phyloP scores from a whole-genome alignment of 2,113 vertebrate genomes.

The Pelecanoides urinatrix region DNA sequence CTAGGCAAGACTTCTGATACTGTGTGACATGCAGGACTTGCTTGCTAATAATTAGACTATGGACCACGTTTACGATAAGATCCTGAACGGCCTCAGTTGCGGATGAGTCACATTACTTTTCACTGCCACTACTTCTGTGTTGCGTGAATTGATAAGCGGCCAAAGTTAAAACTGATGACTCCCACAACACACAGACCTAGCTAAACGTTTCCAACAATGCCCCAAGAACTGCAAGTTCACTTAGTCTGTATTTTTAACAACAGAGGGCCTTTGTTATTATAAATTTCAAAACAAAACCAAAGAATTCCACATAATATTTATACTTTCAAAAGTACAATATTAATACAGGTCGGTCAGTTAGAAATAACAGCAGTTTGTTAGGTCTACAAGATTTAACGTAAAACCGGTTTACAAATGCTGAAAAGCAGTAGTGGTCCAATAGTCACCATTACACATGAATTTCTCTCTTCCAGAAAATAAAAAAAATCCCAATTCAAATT shows the following conservation, averaged over 20 bases:
- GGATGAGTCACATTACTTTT: accelerated
- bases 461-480: constrained; percentile 75
- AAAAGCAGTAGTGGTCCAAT: constrained; percentile 85
- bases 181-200: neutral
- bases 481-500: constrained; percentile 70
- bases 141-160: accelerated
- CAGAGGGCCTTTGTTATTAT: constrained; percentile 70
- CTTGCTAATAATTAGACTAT: neutral
- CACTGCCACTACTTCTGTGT: neutral
- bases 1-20: neutral
- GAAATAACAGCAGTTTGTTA: constrained; percentile 87
- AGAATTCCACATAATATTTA: constrained; percentile 85
- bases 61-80: accelerated
- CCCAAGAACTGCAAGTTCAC: constrained; percentile 59
- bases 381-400: constrained; percentile 80
- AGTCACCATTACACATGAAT: constrained; percentile 78
- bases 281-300: constrained; percentile 78
- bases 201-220: neutral
- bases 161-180: neutral
- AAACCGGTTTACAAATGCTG: constrained; percentile 83
- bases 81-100: neutral
- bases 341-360: constrained; percentile 91
- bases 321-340: constrained; percentile 91
- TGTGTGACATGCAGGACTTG: neutral
- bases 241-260: constrained; percentile 67